Conservation (phyloP, 92 coral and sea anemone genomes). For the Chrysogorgia sp. region DNA sequence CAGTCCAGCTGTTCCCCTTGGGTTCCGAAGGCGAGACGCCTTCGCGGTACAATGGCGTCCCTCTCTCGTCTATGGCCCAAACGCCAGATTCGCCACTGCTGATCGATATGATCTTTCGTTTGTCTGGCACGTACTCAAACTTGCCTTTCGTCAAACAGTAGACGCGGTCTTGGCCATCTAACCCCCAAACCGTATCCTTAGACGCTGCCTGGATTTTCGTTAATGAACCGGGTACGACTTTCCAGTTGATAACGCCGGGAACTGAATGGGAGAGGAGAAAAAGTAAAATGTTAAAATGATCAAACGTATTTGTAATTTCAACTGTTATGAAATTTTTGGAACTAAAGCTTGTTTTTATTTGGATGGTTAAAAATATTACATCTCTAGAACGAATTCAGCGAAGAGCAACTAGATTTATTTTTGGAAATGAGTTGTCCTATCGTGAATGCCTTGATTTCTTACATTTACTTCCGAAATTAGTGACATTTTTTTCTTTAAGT, state of each 20-base stretch:
- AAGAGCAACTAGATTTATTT: no score
- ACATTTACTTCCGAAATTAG: not conserved
- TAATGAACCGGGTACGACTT: conserved; percentile 26
- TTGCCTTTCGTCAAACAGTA: not conserved
- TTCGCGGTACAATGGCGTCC: conserved; percentile 15
- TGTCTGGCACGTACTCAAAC: conserved; percentile 20
- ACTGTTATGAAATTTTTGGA: not conserved
- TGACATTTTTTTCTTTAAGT: not conserved
- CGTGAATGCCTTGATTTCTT: no score
- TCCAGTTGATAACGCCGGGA: conserved; percentile 35
- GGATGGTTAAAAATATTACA: not conserved
- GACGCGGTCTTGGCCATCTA: conserved; percentile 30
- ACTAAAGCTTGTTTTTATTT: not conserved
- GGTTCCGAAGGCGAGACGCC: conserved; percentile 28
- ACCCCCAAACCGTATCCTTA: conserved; percentile 16
- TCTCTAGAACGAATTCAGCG: no score
- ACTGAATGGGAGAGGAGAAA: not conserved
- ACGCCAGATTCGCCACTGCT: conserved; percentile 16
- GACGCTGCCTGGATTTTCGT: conserved; percentile 1
- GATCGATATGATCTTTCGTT: conserved; percentile 19
- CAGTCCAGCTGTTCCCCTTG: conserved; percentile 16
- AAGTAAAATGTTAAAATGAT: not conserved
- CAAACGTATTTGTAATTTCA: not conserved
- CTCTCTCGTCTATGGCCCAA: conserved; percentile 31
- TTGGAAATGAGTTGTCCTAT: no score